phyloP scores from a whole-genome alignment of 2,797 vertebrate species.

The Girardinus metallicus region DNA sequence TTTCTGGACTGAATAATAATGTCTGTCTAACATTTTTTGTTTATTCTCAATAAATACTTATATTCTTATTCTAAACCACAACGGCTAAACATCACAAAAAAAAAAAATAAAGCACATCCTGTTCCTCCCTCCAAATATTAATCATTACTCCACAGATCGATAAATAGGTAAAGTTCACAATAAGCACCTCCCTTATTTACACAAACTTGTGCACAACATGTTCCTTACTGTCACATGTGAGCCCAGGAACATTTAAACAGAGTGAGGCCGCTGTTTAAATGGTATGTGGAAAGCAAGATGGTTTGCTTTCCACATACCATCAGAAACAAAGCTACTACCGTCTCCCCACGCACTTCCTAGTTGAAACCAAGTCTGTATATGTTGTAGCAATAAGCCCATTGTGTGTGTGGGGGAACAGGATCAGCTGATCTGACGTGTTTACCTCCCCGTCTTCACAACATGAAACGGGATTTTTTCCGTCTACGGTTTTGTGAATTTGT shows the following conservation, averaged over 20 bases:
- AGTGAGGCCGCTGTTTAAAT: neutral
- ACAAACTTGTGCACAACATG: neutral
- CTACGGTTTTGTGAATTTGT: neutral
- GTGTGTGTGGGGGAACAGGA: neutral
- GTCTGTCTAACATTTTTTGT: neutral
- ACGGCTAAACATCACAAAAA: neutral
- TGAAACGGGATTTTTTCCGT: neutral
- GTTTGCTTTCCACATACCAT: constrained; percentile 24
- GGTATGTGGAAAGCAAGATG: too few relatives aligned
- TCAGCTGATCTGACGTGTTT: constrained; percentile 1
- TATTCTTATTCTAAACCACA: neutral
- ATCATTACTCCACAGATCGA: neutral
- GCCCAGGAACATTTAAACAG: neutral
- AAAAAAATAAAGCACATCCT: neutral
- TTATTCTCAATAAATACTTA: neutral
- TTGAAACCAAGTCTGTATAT: constrained; percentile 18
- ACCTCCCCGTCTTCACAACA: neutral
- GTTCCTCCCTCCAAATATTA: neutral
- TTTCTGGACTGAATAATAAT: neutral
- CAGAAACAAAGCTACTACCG: constrained; percentile 19
- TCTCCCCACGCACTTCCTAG: constrained; percentile 17
- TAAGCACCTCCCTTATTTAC: neutral
- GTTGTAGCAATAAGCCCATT: neutral
- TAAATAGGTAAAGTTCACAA: neutral
- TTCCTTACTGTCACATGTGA: neutral